Evolutionary conservation across 1,140 invertebrate species (phyloP).

Genomic region (Pectinophora gossypiella): DNA sequence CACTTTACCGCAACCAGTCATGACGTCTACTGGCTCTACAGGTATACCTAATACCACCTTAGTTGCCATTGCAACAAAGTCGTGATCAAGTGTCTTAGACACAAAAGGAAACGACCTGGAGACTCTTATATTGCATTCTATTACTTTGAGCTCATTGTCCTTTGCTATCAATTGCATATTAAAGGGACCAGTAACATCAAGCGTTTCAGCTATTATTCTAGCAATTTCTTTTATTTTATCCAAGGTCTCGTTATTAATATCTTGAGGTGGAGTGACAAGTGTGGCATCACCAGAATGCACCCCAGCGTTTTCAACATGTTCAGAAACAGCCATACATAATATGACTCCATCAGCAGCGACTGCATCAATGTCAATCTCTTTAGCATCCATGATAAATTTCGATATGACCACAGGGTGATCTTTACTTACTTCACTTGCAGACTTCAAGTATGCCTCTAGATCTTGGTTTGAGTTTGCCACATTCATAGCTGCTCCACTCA

Average conservation of each 20-base stretch:
- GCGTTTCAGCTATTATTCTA: slow-evolving; percentile 88
- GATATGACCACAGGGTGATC: slow-evolving; percentile 99
- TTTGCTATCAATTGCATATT: slow-evolving; percentile 99
- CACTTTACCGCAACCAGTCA: slow-evolving; percentile 90
- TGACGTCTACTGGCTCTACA: slow-evolving; percentile 90
- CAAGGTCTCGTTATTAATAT: slow-evolving; percentile 95
- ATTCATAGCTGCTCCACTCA: slow-evolving; percentile 99
- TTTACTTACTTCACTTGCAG: slow-evolving; percentile 94
- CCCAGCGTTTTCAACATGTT: slow-evolving; percentile 99
- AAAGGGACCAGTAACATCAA: slow-evolving; percentile 98
- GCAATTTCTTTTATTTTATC: slow-evolving; percentile 94
- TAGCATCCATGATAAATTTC: slow-evolving; percentile 98
- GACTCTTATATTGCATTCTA: slow-evolving; percentile 98
- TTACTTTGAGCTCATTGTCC: slow-evolving; percentile 98
- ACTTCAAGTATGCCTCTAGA: slow-evolving; percentile 92
- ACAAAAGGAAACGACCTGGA: slow-evolving; percentile 99
- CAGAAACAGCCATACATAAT: slow-evolving; percentile 96
- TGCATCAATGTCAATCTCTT: slow-evolving; percentile 99
- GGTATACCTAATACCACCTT: slow-evolving; percentile 92
- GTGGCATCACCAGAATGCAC: slow-evolving; percentile 99
- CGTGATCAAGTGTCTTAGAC: slow-evolving; percentile 97
- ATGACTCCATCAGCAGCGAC: slow-evolving; percentile 96
- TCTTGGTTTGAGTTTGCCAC: slow-evolving; percentile 96
- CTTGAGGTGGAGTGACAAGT: slow-evolving; percentile 97
- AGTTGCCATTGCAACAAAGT: slow-evolving; percentile 98